Base-by-base conservation (phyloP, 2,797 vertebrate genomes). In the Molothrus aeneus region DNA sequence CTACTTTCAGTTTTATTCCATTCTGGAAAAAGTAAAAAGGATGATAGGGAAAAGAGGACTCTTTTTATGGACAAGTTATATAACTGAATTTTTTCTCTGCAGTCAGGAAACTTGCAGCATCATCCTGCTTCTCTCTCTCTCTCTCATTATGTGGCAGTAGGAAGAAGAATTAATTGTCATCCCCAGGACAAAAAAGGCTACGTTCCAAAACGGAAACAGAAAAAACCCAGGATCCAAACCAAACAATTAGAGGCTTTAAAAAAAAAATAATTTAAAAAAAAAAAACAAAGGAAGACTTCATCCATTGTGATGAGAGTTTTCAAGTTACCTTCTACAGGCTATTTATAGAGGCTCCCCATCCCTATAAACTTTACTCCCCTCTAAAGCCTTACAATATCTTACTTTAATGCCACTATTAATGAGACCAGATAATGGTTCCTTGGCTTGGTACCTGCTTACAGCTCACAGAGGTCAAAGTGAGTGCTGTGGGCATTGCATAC, bases 51-150 rank as follows among this genome's bases (percentile, higher is more conserved):
- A 84, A 84, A 80, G 6, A 77, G 15, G n/a, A 13, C 12, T 68
- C 45, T 87, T 75, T 64, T 51, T 31, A 51, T 11, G 28, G 68
- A 40, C 34, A 47, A 57, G 72, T 93, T 92, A 78, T 7, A 34
- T 66, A 92, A 89, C 81, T 45, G 10, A 2, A 0, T 56, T 56
- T 91, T 87, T 73, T 24, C 53, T 73, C 69, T 69, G 91, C 69
- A 92, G 72, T 71, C 85, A 89, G 34, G 25, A 88, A 93, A 78
- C 38, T 70, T 88, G 79, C 87, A 91, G 65, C n/a, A 88, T 83
- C 81, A 95, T 93, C 57, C 69, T 91, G 87, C 53, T 80, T 91
- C 79, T 92, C 77, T 75, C 77, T 75, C 80, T 75, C 51, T 40
- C 34, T 84, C 79, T 71, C 38, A 31, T 51, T 90, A 84, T 57